Percentiles rank a stretch among this genome's conserved stretches.
phyloP scores from a whole-genome alignment of 35 echinoderm and acorn worm genomes.

The Anneissia japonica region DNA sequence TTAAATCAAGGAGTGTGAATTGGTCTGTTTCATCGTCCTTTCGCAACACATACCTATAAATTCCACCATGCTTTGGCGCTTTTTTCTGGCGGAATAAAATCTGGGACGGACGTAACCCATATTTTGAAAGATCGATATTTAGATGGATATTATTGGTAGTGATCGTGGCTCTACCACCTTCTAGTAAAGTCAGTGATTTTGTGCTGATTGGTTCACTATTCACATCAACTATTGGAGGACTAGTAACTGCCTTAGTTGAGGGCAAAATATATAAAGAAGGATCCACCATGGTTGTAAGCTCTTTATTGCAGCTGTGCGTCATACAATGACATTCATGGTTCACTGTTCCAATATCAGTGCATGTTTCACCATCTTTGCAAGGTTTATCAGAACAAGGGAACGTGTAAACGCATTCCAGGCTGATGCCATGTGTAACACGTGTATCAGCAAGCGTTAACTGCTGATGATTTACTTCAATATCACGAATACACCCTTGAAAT shows the following conservation, averaged over 20 bases:
- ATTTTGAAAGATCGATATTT: slow-evolving; percentile 58
- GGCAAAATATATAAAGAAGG: background rate
- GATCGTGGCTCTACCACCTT: slow-evolving; percentile 55
- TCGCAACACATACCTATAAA: slow-evolving; percentile 61
- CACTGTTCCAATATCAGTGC: slow-evolving; percentile 49
- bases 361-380: slow-evolving; percentile 46
- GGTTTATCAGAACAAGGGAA: slow-evolving; percentile 69
- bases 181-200: slow-evolving; percentile 29
- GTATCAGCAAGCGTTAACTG: slow-evolving; percentile 68
- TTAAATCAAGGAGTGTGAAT: slow-evolving; percentile 84
- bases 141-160: slow-evolving; percentile 51
- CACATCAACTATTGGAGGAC: background rate
- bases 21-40: slow-evolving; percentile 27
- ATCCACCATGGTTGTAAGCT: background rate
- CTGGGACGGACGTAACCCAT: slow-evolving; percentile 69
- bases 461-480: slow-evolving; percentile 76
- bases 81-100: slow-evolving; percentile 51
- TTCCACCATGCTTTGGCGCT: slow-evolving; percentile 43
- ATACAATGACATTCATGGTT: slow-evolving; percentile 59
- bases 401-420: slow-evolving; percentile 72
- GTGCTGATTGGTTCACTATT: slow-evolving; percentile 8
- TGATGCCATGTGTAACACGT: slow-evolving; percentile 64
- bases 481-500: slow-evolving; percentile 71
- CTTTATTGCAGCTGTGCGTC: slow-evolving; percentile 9
- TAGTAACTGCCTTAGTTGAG: background rate